Percentiles rank a stretch among this genome's conserved stretches.
Evolutionary conservation across 2,888 invertebrate species (phyloP).

Genomic region (Pasiphila rectangulata): DNA sequence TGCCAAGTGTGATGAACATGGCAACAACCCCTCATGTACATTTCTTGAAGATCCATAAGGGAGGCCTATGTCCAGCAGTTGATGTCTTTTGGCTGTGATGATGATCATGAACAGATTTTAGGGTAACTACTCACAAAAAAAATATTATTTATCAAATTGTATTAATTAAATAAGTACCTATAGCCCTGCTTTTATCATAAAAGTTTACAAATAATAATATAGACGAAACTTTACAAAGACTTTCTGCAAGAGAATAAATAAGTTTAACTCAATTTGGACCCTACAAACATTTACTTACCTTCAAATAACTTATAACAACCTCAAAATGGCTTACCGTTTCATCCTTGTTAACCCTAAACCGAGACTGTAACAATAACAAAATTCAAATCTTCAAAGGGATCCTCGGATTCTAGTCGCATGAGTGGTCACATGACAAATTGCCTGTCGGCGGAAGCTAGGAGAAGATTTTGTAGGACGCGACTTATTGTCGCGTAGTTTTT

Average conservation of each 20-base stretch:
- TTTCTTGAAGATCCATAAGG: too few species aligned
- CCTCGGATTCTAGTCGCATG: conserved; percentile 61
- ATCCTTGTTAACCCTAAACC: conserved; percentile 27
- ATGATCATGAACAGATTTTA: too few species aligned
- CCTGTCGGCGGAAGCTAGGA: conserved; percentile 51
- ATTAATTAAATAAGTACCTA: too few species aligned
- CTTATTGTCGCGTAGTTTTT: conserved; percentile 3
- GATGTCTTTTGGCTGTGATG: too few species aligned
- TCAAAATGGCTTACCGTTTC: conserved; percentile 23
- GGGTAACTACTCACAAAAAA: too few species aligned
- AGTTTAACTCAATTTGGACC: neutral
- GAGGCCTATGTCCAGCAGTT: too few species aligned
- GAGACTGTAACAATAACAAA: conserved; percentile 37
- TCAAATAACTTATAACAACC: conserved; percentile 24
- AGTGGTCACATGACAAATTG: conserved; percentile 73
- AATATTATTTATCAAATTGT: too few species aligned
- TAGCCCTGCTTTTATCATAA: too few species aligned
- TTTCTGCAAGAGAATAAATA: neutral
- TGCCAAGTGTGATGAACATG: too few species aligned
- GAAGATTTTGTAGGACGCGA: conserved; percentile 8
- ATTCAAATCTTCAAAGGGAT: conserved; percentile 60
- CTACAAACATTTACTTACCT: conserved; percentile 10
- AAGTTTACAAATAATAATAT: too few species aligned
- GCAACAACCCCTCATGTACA: too few species aligned
- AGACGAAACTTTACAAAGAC: too few species aligned